Base-by-base conservation (phyloP, 1,140 invertebrate genomes). In the Cyphomyrmex costatus region DNA sequence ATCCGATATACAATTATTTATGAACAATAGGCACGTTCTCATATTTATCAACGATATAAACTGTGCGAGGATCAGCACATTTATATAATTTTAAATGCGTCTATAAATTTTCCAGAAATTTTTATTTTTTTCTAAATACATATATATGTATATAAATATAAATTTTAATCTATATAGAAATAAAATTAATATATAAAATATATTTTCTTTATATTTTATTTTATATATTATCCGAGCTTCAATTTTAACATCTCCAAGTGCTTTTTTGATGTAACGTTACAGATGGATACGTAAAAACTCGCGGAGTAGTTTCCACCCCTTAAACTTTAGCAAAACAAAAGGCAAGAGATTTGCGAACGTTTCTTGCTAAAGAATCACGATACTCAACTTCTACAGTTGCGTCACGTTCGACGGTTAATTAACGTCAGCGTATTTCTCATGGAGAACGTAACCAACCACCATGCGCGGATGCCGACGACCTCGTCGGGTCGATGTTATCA, bases 401-500 rank as follows among this genome's bases (percentile, higher is more conserved):
- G 68, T 74, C 79, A 74, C 14, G 56, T 74, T 49, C 30, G 53
- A 74, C 68, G 36, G 8, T n/a, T 30, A 46, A 6, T 24, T 36
- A 46, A 21, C 63, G 65, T 70, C 63, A 36, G 27, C 36, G 46
- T 73, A 46, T 46, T 83, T 42, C 53, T 74, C 77, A 33, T 60
- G n/a, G 56, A 73, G 79, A 83, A 73, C 79, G 79, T 61, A 74
- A 60, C 36, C 36, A 30, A 24, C 10, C 16, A 70, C 33, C n/a
- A 27, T 51, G 33, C 21, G 79, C 21, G 79, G 53, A 60, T 73
- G 66, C 66, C 66, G 79, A 46, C 66, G 66, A 82, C 66, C 79
- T 82, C 79, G 65, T 51, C 19, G 51, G 46, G 36, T 42, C 46
- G 79, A 83, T 83, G 51, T 61, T 74, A 83, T 83, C 79, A 21